Base-by-base conservation (phyloP, 2,888 invertebrate genomes). In the Coremacera marginata region DNA sequence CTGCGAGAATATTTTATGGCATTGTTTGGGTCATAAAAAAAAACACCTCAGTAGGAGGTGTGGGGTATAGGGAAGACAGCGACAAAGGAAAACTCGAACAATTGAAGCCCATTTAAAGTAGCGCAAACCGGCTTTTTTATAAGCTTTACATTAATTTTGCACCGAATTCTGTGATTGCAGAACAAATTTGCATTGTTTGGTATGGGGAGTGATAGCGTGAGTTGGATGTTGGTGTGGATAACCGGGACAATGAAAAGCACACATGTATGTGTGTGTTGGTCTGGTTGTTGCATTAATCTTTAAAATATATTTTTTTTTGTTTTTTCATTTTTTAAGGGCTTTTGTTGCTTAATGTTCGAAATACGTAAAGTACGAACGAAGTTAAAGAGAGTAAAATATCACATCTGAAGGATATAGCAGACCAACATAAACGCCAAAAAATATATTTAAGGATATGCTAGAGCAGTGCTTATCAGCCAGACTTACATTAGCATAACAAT, bases 401-500 rank as follows among this genome's bases (percentile, higher is more conserved):
- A 0, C 22, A 16, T 37, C 19, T 3, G 49, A 44, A 44, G n/a
- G 51, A 22, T 19, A 25, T n/a, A 51, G 52, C 1, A n/a, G 63
- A 4, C n/a, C n/a, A 60, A 14, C 16, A 67, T 22, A 22, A 4
- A 19, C 8, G 57, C 22, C 14, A 65, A 65, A 19, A 37, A 34
- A 31, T 9, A n/a, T 19, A 16, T 11, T 34, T 8, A 52, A 55
- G 34, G 70, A 55, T 52, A 70, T 52, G 52, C 70, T 31, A 70
- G 55, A 27, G 52, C 55, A n/a, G 31, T 34, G 74, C 74, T 51
- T 60, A 72, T 72, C 74, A 67, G 60, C 22, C 7, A 16, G 31
- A 19, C 74, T 55, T 65, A 65, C 19, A 74, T 55, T 65, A 72
- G 19, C 70, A 70, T 70, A 52, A 52, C 34, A 19, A 37, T n/a